Base-by-base conservation (phyloP, 2,113 vertebrate genomes). In the Nothoprocta pentlandii region DNA sequence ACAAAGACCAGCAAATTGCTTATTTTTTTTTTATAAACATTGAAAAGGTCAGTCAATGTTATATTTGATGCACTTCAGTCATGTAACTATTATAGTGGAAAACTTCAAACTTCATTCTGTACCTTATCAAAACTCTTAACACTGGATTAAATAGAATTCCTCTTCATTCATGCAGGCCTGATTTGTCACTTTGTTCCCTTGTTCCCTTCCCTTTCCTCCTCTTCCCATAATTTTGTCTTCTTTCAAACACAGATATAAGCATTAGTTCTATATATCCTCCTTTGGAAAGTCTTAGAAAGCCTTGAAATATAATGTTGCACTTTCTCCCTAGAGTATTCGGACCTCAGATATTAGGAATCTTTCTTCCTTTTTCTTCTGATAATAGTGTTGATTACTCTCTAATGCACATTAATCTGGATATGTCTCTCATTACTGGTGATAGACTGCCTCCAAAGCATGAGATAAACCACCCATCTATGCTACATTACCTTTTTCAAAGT, bases 401-500 rank as follows among this genome's bases (percentile, higher is more conserved):
- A 95, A 84, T 69, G 75, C 5, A 95, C 87, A 78, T 87, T 94
- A 85, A 92, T 97, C 58, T 89, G 6, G 85, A 20, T 84, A 91
- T 87, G 94, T 96, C 30, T 82, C 16, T 76, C 89, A 93, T 92
- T 92, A 16, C 56, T 80, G 64, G 12, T 87, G 84, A 88, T 82
- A 63, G 74, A 71, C 26, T 94, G 16, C 16, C 51, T 78, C 44
- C 39, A 59, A 87, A 82, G 34, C 71, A 80, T 44, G 34, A 28
- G 53, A 85, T 75, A 93, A 93, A 85, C 42, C 39, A 86, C 71
- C 59, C 53, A 75, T 94, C n/a, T 93, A 69, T 86, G 87, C 49
- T 71, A 47, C 75, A 82, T 90, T 96, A 94, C 22, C 22, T 73
- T 87, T 97, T 96, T 96, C 44, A 76, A 96, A 95, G 90, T 54